Conservation (phyloP, 1,140 invertebrate genomes). For the Drosophila murphyi region DNA sequence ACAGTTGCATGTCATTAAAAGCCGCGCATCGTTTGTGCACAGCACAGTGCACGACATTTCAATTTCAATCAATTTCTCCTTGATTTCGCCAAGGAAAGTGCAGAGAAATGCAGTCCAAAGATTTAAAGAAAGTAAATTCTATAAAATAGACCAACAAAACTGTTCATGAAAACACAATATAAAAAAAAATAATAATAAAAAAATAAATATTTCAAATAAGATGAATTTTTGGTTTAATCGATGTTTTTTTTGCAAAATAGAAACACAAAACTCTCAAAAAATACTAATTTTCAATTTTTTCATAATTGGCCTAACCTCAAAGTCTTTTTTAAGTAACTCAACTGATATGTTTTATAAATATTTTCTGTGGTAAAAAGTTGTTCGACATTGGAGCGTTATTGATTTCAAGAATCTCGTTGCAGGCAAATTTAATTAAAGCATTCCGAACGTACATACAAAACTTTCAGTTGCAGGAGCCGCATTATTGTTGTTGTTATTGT, state of each 20-base stretch:
- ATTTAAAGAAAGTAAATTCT: too few species aligned
- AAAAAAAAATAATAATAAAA: too few species aligned
- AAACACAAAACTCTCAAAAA: too few species aligned
- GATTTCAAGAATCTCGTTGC: not conserved
- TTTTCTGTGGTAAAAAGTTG: too few species aligned
- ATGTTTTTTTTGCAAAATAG: too few species aligned
- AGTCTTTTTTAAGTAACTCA: too few species aligned
- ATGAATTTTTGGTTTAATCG: too few species aligned
- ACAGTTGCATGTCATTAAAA: slow-evolving; percentile 47
- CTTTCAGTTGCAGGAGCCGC: slow-evolving; percentile 39
- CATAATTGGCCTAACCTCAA: too few species aligned
- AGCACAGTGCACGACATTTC: not conserved
- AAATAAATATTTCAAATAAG: too few species aligned
- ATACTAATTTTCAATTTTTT: too few species aligned
- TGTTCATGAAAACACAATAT: too few species aligned
- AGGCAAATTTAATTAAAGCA: slow-evolving; percentile 62
- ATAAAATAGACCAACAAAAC: too few species aligned
- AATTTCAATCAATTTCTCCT: not conserved
- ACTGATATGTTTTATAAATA: not conserved
- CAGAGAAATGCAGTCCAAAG: not conserved
- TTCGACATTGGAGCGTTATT: not conserved
- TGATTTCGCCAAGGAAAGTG: slow-evolving; percentile 12
- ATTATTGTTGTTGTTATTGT: slow-evolving; percentile 28
- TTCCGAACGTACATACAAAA: slow-evolving; percentile 36
- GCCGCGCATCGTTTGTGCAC: slow-evolving; percentile 3